Evolutionary conservation across 2,888 invertebrate species (phyloP), one percentile per base, ranked within the genome.

Genomic region (Antheraea assamensis): DNA sequence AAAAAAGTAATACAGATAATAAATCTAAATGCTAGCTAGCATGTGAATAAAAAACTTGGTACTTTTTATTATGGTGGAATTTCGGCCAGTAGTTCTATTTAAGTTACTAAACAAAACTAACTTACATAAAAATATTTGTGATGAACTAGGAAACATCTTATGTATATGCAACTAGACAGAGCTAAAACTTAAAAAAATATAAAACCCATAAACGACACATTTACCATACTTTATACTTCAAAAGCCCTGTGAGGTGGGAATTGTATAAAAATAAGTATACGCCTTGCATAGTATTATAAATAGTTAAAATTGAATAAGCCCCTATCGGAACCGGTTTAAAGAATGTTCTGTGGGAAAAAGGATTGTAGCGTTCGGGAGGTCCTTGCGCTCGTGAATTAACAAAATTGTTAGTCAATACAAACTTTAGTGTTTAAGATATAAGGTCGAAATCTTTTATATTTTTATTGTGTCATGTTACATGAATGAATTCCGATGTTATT

Each of bases 271-370:
- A 64, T 64, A 64, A 64, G 5, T 64, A 19, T 15, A 64, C 61
- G 61, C 61, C 61, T 64, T 64, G 30, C 61, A 64, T 64, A 30
- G 17, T 52, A 55, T 71, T 47, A 71, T 71, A 58, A 58, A 58
- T 24, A 58, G 78, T 80, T 77, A 75, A 35, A 35, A 82, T 76
- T 78, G 82, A 82, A 82, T 82, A 81, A 78, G 78, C 74, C 77
- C 68, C 75, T 47, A 71, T 66, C 10, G 13, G 71, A 80, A 83
- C 83, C 76, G 77, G 83, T 82, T 78, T 71, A 70, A 79, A 77
- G 82, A 80, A 83, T 82, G 72, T 72, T 75, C 76, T 31, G 58
- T 58, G 58, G 13, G 35, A 70, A 72, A 35, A 73, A 70, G 42
- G 61, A 64, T 64, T 64, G 61, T 68, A n/a, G 31, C 64, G n/a